Conservation (phyloP, 2,888 invertebrate species). For the Dermolepida albohirtum region DNA sequence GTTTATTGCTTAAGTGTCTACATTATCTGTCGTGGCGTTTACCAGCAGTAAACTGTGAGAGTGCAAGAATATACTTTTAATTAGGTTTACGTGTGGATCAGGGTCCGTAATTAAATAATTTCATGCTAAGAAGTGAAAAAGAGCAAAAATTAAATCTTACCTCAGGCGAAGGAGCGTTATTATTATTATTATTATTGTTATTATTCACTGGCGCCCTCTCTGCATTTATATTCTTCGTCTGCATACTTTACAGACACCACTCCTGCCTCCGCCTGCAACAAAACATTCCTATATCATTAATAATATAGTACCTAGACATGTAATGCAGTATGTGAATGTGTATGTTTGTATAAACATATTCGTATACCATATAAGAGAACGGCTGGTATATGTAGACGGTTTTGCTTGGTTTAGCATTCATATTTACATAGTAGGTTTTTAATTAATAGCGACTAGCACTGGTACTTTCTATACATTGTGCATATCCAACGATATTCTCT, state of each 20-base stretch:
- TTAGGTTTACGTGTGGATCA: neutral
- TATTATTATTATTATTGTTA: slow-evolving; percentile 24
- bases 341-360: too few species aligned
- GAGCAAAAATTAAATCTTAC: slow-evolving; percentile 38
- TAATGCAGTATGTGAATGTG: neutral
- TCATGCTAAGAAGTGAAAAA: neutral
- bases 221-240: slow-evolving; percentile 73
- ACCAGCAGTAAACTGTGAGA: too few species aligned
- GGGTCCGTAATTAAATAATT: slow-evolving; percentile 11
- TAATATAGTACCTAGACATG: slow-evolving; percentile 19
- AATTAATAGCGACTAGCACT: too few species aligned
- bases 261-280: slow-evolving; percentile 44
- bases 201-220: slow-evolving; percentile 65
- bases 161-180: slow-evolving; percentile 47
- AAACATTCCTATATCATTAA: slow-evolving; percentile 45
- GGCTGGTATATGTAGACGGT: too few species aligned
- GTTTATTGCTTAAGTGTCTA: too few species aligned
- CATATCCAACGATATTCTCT: too few species aligned
- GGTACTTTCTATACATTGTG: too few species aligned
- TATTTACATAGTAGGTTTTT: too few species aligned
- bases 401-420: too few species aligned
- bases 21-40: too few species aligned
- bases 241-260: slow-evolving; percentile 65
- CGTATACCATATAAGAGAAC: too few species aligned
- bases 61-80: neutral